Base-by-base conservation (phyloP, 2,797 vertebrate species). In the Melanotaenia trifasciata region DNA sequence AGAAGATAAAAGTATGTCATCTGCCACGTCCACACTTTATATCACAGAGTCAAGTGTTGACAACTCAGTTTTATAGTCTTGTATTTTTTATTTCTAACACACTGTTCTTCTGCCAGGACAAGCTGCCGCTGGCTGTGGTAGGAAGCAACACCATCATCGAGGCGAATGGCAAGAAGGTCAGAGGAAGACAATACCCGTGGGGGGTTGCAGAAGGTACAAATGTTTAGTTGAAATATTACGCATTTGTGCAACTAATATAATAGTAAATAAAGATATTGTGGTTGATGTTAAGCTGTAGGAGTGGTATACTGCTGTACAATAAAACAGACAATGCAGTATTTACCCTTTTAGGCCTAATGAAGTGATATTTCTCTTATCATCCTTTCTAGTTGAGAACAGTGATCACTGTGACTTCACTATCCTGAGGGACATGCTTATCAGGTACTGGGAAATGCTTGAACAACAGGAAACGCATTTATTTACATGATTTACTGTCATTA, bases 381-480 rank as follows among this genome's bases (percentile, higher is more conserved):
- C 26, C 45, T 16, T 56, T 75, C 22, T 83, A 99, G 98, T 99
- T 92, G 98, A 99, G 93, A 99, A 99, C 50, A 94, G 96, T 58
- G 98, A 99, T 70, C 98, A 99, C 92, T 99, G 98, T 87, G 98
- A 99, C 90, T 99, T 99, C 93, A 99, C 97, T 90, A 98, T 99
- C 92, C 95, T 99, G 89, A 95, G 98, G 89, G 96, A 99, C 89
- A 99, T 99, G 98, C 97, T 99, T 86, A 99, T 99, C 96, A 97
- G 98, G 98, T 99, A 95, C 84, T 80, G 58, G 20, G 13, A 43
- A 43, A 43, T 13, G 36, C 36, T 14, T 38, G 2, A 16, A 18
- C 3, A 40, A 40, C 14, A 43, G 40, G 40, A 43, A 43, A 43
- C 40, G 1, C 2, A 12, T 38, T 38, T 38, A 38, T 36, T 36